Percentiles rank a stretch among this genome's conserved stretches.
These are phyloP conservation scores for Timema podura DNA, from an alignment of 2,888 invertebrate species.

Conservation along the genomic window DNA sequence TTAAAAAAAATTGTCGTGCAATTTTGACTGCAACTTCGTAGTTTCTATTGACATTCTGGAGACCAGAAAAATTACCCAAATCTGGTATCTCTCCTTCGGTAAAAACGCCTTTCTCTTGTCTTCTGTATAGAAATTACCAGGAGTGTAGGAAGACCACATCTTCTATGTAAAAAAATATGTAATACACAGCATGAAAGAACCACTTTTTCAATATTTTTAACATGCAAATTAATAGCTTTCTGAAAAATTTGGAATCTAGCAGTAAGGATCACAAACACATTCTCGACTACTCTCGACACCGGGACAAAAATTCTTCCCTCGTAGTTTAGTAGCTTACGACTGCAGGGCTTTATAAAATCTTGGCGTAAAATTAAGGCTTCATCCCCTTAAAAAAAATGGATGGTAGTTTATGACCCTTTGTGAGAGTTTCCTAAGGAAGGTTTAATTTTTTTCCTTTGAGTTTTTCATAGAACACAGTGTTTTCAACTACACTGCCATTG, in stretches of 20 bases:
- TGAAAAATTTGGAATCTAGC: slow-evolving; percentile 3
- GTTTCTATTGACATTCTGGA: too few relatives aligned
- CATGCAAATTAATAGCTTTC: background rate
- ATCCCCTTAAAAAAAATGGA: slow-evolving; percentile 1
- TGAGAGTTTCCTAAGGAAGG: background rate
- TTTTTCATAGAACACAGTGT: background rate
- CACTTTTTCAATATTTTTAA: slow-evolving; percentile 2
- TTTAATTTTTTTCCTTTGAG: background rate
- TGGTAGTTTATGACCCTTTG: background rate
- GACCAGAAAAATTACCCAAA: too few relatives aligned
- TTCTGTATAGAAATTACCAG: background rate
- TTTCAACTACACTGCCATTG: background rate
- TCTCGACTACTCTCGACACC: background rate
- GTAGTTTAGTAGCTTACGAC: background rate
- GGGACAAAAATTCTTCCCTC: background rate
- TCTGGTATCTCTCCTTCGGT: background rate
- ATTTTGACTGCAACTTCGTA: too few relatives aligned
- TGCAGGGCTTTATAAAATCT: background rate
- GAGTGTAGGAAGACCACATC: background rate
- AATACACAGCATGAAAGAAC: background rate
- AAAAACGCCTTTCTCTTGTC: background rate
- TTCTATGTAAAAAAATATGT: background rate
- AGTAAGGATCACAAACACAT: background rate
- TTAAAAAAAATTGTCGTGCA: too few relatives aligned
- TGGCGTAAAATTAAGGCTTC: background rate